Base-by-base conservation (phyloP, 2,888 invertebrate genomes). In the Nemapogon koenigi region DNA sequence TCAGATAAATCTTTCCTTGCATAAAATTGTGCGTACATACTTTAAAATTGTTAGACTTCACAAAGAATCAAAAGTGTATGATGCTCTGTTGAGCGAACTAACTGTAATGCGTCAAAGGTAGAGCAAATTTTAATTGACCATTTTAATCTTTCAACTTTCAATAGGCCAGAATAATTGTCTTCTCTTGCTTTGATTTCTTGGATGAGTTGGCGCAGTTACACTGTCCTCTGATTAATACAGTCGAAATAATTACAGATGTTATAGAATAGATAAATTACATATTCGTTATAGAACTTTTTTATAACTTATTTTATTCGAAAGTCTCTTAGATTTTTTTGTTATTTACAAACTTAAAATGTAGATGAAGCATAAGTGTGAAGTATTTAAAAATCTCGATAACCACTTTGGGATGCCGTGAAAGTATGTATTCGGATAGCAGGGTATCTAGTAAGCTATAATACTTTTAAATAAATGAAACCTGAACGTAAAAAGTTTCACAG, bases 61-160 rank as follows among this genome's bases (percentile, higher is more conserved):
- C 6, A 7, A 10, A 7, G 6, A 22, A 10, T 22, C 10, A 10
- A 22, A 10, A 22, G 22, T 22, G 6, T 6, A 6, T 18, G 19
- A 11, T 11, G 33, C 11, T 11, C 19, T 15, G 14, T 19, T 19
- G 33, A 19, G 33, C 33, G 19, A n/a, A 33, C 3, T 33, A 19
- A 33, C 18, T 19, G 33, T 19, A 7, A 3, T 13, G 11, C 19
- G 2, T 44, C 51, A 46, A 47, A 29, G 22, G 26, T 16, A 18
- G 53, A 50, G 53, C 53, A 64, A 69, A 58, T 68, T 70, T 65
- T 69, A 69, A 70, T 70, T 68, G 68, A 51, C 44, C 32, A 13
- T 37, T 27, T 29, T 19, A 11, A 30, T 13, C 27, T 26, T 16
- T 32, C 18, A 19, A 40, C 45, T 46, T 50, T 48, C 41, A 32